These are phyloP conservation scores for Clamator glandarius DNA, from an alignment of 2,797 vertebrate genomes.

Conservation along the genomic window DNA sequence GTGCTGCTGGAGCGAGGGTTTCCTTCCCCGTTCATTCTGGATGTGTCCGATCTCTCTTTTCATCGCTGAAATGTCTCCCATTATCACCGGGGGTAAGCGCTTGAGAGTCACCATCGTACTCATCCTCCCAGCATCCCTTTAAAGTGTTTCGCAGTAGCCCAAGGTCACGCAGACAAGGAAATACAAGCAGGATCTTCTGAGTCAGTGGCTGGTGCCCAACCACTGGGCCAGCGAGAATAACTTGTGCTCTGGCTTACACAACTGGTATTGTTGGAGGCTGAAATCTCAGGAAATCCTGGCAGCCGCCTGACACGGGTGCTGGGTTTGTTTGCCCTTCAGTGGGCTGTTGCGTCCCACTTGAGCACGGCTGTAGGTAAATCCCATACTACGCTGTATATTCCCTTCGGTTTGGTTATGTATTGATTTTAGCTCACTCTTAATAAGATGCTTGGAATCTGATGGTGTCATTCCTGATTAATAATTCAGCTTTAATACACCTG, in stretches of 20 bases:
- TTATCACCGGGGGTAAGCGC: neutral
- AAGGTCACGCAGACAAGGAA: conserved; percentile 45
- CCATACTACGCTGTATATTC: neutral
- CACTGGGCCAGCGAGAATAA: conserved; percentile 45
- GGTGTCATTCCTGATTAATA: neutral
- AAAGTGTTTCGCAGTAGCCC: conserved; percentile 31
- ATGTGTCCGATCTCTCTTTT: neutral
- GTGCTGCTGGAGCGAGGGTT: neutral
- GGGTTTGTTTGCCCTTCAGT: neutral
- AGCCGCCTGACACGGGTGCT: neutral
- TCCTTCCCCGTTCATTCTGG: neutral
- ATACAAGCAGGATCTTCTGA: conserved; percentile 38
- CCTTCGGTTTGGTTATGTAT: neutral
- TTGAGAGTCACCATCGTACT: neutral
- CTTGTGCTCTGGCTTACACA: neutral
- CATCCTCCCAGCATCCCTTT: conserved; percentile 32
- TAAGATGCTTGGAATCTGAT: neutral
- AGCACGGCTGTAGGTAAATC: neutral
- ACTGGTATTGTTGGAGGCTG: neutral
- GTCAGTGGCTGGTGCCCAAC: conserved; percentile 39
- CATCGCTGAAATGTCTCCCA: neutral
- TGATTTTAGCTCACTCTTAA: neutral
- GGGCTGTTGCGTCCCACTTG: neutral
- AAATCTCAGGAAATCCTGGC: neutral
- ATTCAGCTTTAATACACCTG: neutral